Evolutionary conservation across 2,888 invertebrate species (phyloP).

Genomic region (Spatulosminthurus flaviceps): DNA sequence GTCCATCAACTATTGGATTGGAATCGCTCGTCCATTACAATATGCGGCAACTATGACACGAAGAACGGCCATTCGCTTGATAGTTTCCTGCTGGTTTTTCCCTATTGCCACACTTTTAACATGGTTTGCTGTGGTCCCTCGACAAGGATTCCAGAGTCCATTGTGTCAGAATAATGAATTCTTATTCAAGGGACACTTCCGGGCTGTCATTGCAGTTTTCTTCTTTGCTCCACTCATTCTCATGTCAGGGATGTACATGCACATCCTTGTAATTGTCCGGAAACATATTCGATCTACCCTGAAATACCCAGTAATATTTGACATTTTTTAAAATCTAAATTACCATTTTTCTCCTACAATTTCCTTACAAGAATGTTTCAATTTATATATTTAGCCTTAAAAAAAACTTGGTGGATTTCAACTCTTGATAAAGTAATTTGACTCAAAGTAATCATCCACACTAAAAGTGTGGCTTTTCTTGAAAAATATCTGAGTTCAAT

Average conservation of each 20-base stretch:
- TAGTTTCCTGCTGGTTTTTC: slow-evolving; percentile 71
- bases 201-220: slow-evolving; percentile 69
- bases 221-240: slow-evolving; percentile 72
- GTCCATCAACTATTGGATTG: slow-evolving; percentile 75
- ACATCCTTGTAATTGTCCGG: slow-evolving; percentile 72
- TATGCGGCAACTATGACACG: slow-evolving; percentile 73
- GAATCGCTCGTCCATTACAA: slow-evolving; percentile 73
- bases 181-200: slow-evolving; percentile 67
- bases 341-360: slow-evolving; percentile 64
- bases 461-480: too few species aligned
- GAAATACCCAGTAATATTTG: slow-evolving; percentile 64
- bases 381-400: too few species aligned
- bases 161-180: slow-evolving; percentile 58
- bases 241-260: slow-evolving; percentile 72
- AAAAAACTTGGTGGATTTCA: too few species aligned
- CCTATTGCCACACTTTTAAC: slow-evolving; percentile 70
- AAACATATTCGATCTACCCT: slow-evolving; percentile 70
- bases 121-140: slow-evolving; percentile 68
- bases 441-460: too few species aligned
- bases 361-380: too few species aligned
- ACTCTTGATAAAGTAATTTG: too few species aligned
- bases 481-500: too few species aligned
- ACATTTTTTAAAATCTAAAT: slow-evolving; percentile 66
- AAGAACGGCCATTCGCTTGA: slow-evolving; percentile 68
- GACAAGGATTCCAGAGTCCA: slow-evolving; percentile 67